Conservation (phyloP, 1,140 invertebrate genomes). For the Tyrophagus putrescentiae region DNA sequence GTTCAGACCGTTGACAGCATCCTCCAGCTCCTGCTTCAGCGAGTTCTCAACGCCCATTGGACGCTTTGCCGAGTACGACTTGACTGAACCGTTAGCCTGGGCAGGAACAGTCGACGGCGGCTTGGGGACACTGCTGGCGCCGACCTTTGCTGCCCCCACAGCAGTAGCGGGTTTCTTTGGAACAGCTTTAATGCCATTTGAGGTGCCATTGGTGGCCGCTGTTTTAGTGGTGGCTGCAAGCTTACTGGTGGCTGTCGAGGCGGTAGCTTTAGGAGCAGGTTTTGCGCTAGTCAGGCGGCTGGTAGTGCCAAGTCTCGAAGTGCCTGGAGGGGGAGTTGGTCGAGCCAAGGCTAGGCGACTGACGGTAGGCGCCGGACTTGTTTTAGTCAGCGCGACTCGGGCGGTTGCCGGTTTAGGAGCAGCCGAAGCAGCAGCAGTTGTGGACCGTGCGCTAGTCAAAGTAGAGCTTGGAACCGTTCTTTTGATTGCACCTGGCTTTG, state of each 20-base stretch:
- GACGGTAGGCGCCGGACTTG: neutral
- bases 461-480: neutral
- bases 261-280: neutral
- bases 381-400: neutral
- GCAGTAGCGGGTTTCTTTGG: neutral
- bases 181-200: constrained; percentile 2
- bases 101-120: neutral
- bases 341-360: neutral
- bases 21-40: constrained; percentile 17
- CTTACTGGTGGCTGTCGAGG: neutral
- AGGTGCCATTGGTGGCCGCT: neutral
- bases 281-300: neutral
- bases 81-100: no score
- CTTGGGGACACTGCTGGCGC: neutral
- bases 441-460: neutral
- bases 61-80: neutral
- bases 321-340: neutral
- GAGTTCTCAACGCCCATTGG: constrained; percentile 10
- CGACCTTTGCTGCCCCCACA: neutral
- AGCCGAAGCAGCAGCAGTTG: neutral
- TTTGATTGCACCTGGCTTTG: neutral
- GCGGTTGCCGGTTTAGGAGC: neutral
- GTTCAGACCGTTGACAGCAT: neutral
- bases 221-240: neutral
- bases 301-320: neutral